Conservation (phyloP, 2,113 vertebrate species). For the Ranitomeya imitator region DNA sequence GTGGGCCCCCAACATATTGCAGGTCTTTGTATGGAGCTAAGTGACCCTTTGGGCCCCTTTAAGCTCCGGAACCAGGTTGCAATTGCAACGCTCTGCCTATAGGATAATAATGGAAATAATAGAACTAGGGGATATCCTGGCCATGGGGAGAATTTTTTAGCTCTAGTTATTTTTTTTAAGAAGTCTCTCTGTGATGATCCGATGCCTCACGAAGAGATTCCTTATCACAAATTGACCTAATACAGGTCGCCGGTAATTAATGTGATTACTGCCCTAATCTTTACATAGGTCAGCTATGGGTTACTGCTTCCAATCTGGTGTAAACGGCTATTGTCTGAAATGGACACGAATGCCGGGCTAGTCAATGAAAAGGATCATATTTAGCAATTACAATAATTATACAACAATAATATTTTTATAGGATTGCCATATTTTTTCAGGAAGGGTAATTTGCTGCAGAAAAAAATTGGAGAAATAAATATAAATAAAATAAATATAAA, state of each 20-base stretch:
- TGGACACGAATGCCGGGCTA: not conserved
- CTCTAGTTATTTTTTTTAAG: not conserved
- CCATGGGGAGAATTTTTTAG: not conserved
- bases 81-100: no score
- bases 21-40: no score
- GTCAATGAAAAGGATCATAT: not conserved
- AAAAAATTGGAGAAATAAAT: not conserved
- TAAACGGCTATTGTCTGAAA: slow-evolving; percentile 19
- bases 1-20: no score
- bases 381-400: not conserved
- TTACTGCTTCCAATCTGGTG: slow-evolving; percentile 18
- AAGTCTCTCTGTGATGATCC: not conserved
- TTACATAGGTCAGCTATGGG: slow-evolving; percentile 9
- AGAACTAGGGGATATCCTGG: no score
- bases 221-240: slow-evolving; percentile 29
- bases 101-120: no score
- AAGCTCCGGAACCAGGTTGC: no score
- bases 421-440: not conserved
- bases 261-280: slow-evolving; percentile 20
- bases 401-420: not conserved
- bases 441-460: no score
- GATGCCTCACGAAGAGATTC: slow-evolving; percentile 4
- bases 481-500: no score
- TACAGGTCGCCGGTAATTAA: slow-evolving; percentile 31
- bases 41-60: no score